Evolutionary conservation across 2,888 invertebrate species (phyloP).

Genomic region (Prostheceraeus crozeri): DNA sequence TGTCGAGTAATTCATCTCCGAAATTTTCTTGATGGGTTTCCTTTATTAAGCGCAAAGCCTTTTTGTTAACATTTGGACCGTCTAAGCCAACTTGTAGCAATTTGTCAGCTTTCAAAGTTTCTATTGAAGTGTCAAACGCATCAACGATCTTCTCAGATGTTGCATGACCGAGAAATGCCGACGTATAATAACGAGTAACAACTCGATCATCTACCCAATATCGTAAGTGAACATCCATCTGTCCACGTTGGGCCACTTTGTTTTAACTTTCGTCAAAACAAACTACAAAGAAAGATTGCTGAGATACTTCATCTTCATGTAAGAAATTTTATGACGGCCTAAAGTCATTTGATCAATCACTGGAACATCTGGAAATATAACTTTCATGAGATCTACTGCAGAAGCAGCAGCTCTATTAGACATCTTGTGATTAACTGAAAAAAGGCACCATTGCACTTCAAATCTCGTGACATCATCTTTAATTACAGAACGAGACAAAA

Average conservation of each 20-base stretch:
- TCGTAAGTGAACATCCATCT: constrained; percentile 16
- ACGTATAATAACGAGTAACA: constrained; percentile 17
- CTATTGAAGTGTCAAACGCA: constrained; percentile 2
- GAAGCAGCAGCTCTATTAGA: not conserved
- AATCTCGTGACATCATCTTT: constrained; percentile 1
- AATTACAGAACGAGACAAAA: not conserved
- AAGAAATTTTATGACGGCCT: not conserved
- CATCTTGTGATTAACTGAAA: not conserved
- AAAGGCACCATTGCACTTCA: constrained; percentile 14
- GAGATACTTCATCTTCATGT: not conserved
- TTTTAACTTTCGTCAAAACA: constrained; percentile 19
- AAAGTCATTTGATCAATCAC: not conserved
- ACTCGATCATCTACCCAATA: constrained; percentile 25
- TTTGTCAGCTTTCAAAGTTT: not conserved
- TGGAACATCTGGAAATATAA: not conserved
- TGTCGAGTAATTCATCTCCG: constrained; percentile 6
- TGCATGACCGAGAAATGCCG: constrained; percentile 25
- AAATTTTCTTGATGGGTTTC: too few relatives aligned
- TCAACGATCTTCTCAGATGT: not conserved
- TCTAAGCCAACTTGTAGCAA: constrained; percentile 4
- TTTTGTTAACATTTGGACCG: constrained; percentile 21
- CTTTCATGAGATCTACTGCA: not conserved
- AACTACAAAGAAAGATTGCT: constrained; percentile 8
- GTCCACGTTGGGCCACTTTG: constrained; percentile 5
- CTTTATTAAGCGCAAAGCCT: not conserved